Evolutionary conservation across 2,113 vertebrate species (phyloP).

Genomic region (Mirza zaza): DNA sequence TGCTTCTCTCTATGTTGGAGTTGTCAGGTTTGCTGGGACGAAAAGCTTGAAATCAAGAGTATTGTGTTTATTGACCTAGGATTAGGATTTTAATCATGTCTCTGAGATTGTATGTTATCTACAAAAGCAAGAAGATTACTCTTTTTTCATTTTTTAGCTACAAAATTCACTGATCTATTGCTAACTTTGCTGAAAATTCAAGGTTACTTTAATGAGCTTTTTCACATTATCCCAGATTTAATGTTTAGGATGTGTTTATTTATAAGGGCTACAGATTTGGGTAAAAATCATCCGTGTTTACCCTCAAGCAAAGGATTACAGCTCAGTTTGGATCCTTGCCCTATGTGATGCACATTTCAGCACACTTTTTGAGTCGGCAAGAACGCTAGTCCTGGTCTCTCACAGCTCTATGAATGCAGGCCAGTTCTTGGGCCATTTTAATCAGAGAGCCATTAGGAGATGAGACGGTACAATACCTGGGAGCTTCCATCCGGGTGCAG

Average conservation of each 20-base stretch:
- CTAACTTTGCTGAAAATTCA: constrained; percentile 56
- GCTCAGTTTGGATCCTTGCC: not conserved
- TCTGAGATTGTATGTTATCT: constrained; percentile 74
- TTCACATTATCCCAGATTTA: constrained; percentile 12
- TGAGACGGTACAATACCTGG: not conserved
- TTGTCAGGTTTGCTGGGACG: constrained; percentile 76
- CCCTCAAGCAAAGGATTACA: not conserved
- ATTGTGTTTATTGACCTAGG: constrained; percentile 78
- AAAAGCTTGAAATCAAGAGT: constrained; percentile 69
- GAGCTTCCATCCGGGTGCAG: not conserved
- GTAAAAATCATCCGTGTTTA: not conserved
- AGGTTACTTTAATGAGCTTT: constrained; percentile 17
- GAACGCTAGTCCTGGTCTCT: not conserved
- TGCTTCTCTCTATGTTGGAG: constrained; percentile 60
- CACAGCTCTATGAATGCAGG: not conserved
- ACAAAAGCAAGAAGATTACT: constrained; percentile 72
- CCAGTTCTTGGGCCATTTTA: not conserved
- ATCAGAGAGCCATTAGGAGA: not conserved
- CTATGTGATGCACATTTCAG: not conserved
- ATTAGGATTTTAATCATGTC: constrained; percentile 77
- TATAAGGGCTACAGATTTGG: not conserved
- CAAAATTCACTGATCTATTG: constrained; percentile 8
- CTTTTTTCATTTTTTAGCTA: constrained; percentile 66
- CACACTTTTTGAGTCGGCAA: not conserved
- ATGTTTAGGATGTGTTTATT: not conserved